These are phyloP conservation scores for Arizona elegans DNA, from an alignment of 2,113 vertebrate species.

Conservation along the genomic window DNA sequence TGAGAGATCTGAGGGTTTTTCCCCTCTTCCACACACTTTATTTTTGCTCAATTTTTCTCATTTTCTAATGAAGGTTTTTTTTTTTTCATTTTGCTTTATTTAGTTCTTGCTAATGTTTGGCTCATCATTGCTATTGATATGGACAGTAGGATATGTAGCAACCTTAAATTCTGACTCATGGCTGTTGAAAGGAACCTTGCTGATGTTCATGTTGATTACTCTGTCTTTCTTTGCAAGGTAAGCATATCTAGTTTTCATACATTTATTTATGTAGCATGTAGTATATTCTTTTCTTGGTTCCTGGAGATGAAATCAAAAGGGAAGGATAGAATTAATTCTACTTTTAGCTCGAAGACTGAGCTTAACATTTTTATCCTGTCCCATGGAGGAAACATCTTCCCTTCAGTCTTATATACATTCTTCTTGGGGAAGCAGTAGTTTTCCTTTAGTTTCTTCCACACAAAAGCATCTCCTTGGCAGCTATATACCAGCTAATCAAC, in stretches of 20 bases:
- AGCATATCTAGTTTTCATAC: constrained; percentile 49
- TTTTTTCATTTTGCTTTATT: constrained; percentile 26
- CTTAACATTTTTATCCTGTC: background rate
- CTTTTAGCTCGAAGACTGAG: background rate
- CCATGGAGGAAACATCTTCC: background rate
- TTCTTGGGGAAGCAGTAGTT: background rate
- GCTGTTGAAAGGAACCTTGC: constrained; percentile 88
- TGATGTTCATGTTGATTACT: constrained; percentile 73
- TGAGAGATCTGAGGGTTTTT: background rate
- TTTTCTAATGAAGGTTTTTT: constrained; percentile 27
- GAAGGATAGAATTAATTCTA: background rate
- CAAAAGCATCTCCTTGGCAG: background rate
- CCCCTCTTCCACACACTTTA: background rate
- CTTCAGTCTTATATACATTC: background rate
- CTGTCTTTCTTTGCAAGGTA: constrained; percentile 82
- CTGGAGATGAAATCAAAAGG: background rate
- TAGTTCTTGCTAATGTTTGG: constrained; percentile 74
- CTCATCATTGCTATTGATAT: constrained; percentile 71
- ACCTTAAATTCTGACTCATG: constrained; percentile 89
- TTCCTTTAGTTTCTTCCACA: background rate
- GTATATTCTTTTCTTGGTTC: background rate
- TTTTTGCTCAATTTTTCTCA: background rate
- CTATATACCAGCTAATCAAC: background rate
- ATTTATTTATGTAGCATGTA: background rate
- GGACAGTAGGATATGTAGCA: constrained; percentile 79